Percentiles rank a stretch among this genome's conserved stretches.
Conservation (phyloP, 2,113 vertebrate genomes). For the Raphicerus campestris region DNA sequence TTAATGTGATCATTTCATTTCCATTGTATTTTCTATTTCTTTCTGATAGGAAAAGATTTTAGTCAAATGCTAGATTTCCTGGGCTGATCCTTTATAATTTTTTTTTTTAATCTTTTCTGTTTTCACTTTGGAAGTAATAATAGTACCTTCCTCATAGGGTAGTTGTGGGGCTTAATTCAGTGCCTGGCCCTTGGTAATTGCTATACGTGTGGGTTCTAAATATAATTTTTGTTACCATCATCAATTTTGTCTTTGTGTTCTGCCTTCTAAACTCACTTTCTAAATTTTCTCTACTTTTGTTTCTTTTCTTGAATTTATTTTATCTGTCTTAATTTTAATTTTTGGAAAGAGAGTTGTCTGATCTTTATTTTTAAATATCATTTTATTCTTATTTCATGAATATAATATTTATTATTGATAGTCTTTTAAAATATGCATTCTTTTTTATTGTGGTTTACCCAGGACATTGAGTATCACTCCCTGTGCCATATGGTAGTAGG, state of each 20-base stretch:
- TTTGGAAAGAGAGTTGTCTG: not conserved
- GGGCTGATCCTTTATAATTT: not conserved
- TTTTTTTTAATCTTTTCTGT: not conserved
- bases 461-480: not conserved
- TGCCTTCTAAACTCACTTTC: not conserved
- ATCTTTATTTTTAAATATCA: not conserved
- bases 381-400: not conserved
- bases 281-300: not conserved
- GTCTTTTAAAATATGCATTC: not conserved
- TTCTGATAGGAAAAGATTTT: not conserved
- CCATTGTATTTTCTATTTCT: not conserved
- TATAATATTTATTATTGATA: not conserved
- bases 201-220: not conserved
- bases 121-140: conserved; percentile 30
- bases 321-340: not conserved
- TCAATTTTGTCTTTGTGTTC: not conserved
- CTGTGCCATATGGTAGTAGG: not conserved
- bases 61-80: not conserved
- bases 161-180: not conserved
- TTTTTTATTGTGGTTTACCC: not conserved
- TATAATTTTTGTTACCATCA: not conserved
- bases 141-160: not conserved
- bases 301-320: conserved; percentile 11
- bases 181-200: not conserved
- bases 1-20: not conserved